These are phyloP conservation scores for Garra rufa DNA, from an alignment of 2,113 vertebrate genomes.

Conservation along the genomic window DNA sequence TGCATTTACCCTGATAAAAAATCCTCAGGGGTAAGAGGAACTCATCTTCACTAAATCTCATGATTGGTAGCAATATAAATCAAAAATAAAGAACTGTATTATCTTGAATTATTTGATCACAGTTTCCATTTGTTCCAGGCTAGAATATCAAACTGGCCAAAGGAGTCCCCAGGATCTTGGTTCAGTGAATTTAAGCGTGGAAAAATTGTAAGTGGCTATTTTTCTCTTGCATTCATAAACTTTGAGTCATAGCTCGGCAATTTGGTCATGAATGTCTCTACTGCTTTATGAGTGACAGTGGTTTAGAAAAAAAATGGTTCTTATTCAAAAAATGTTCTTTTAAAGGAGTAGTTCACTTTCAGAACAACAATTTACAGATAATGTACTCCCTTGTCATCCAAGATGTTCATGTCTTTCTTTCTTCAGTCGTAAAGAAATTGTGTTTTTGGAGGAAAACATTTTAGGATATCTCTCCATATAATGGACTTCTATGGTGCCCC, in stretches of 20 bases:
- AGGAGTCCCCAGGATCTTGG: slow-evolving; percentile 94
- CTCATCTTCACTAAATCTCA: slow-evolving; percentile 34
- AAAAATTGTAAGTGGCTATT: slow-evolving; percentile 88
- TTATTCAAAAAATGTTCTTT: not conserved
- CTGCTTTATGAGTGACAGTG: not conserved
- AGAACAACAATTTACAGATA: too few species aligned
- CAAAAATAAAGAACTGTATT: not conserved
- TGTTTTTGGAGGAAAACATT: too few species aligned
- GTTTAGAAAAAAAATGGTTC: not conserved
- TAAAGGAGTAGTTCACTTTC: too few species aligned
- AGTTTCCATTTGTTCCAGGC: slow-evolving; percentile 73
- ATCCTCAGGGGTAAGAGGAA: slow-evolving; percentile 87
- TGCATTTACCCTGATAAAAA: slow-evolving; percentile 97
- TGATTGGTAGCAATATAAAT: not conserved
- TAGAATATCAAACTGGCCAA: slow-evolving; percentile 96
- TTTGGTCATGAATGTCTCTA: not conserved
- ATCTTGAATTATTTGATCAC: not conserved
- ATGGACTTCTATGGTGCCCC: too few species aligned
- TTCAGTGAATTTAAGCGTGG: slow-evolving; percentile 99
- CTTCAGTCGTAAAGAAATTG: too few species aligned
- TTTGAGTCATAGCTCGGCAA: not conserved
- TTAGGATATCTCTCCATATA: too few species aligned
- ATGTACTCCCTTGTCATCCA: too few species aligned
- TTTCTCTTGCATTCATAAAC: not conserved
- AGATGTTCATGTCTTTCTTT: too few species aligned